Percentiles rank a stretch among this genome's conserved stretches.
These are phyloP conservation scores for Stegodyphus mimosarum DNA, from an alignment of 1,140 invertebrate species.

Conservation along the genomic window DNA sequence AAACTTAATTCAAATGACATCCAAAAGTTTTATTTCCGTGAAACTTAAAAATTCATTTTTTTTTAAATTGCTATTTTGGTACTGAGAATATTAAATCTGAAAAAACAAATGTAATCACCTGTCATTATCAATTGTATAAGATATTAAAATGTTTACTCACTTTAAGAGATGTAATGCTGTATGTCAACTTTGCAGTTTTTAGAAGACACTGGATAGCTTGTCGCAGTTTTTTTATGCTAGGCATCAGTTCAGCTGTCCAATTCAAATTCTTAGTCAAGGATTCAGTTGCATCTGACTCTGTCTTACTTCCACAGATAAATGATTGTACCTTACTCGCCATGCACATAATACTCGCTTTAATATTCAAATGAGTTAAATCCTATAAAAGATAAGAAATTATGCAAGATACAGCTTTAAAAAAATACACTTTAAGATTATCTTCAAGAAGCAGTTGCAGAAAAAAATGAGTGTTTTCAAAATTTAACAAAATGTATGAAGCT, in stretches of 20 bases:
- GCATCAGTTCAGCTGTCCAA: conserved; percentile 80
- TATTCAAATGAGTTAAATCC: conserved; percentile 87
- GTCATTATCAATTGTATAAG: no score
- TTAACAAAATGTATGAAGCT: no score
- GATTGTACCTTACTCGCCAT: conserved; percentile 77
- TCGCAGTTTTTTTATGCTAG: conserved; percentile 83
- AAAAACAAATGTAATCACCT: no score
- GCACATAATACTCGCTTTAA: conserved; percentile 89
- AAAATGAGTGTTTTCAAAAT: no score
- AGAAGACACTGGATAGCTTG: conserved; percentile 83
- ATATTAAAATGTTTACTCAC: conserved; percentile 53
- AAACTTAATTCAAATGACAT: no score
- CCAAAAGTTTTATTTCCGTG: no score
- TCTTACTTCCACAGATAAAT: conserved; percentile 27
- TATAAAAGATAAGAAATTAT: conserved; percentile 8
- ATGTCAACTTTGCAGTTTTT: conserved; percentile 85
- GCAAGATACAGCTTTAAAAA: neutral
- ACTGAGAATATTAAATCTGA: no score
- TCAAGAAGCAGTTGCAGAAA: no score
- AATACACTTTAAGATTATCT: no score
- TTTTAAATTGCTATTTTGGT: no score
- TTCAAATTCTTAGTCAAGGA: neutral
- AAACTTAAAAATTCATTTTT: no score
- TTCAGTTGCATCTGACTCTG: conserved; percentile 3
- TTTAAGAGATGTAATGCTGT: conserved; percentile 87